Base-by-base conservation (phyloP, 2,113 vertebrate species). In the Hydropotes inermis region DNA sequence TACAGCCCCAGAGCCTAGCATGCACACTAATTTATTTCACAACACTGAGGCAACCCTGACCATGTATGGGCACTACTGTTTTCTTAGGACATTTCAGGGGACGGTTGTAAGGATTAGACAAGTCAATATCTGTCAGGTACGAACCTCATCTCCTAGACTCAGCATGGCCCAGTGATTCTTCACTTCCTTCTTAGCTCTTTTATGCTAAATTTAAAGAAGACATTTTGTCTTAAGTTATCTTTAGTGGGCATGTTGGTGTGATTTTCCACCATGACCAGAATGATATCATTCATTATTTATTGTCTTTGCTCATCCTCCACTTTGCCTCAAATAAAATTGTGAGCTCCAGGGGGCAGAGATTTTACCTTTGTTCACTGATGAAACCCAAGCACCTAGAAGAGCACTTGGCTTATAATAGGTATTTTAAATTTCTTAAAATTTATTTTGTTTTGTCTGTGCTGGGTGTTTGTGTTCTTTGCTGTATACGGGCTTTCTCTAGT, bases 361-460 rank as follows among this genome's bases (percentile, higher is more conserved):
- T 83, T 54, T 83, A n/a, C 21, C 79, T 36, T 83, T 83, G 33
- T 83, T 83, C 50, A 54, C 50, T 25, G 12, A 83, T 54, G 33
- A 54, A 83, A 83, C 79, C 79, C 19, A 54, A 83, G 30, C n/a
- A 52, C 5, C 28, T 81, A 81, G 78, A 81, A 17, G 15, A 81
- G 47, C 0, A 1, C 47, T 81, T 52, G 45, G 16, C 45, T 50
- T 81, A 33, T 81, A 52, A 81, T 30, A 81, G 47, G 78, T 21
- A 30, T 52, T 47, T 12, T 21, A 19, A 70, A 2, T 2, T 36
- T 43, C 25, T 43, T 13, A 0, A 0, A 74, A 43, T 39, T 74
- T 39, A 74, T 74, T 74, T 60, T 28, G 30, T 28, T 61, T 30
- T 74, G 36, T 23, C n/a, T 74, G 36, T 25, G 70, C 70, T 74